A percentile compares a stretch with the other conserved stretches of the same genome.
Evolutionary conservation across 2,113 vertebrate genomes (phyloP).

Genomic region (Myanophis thanlyinensis): DNA sequence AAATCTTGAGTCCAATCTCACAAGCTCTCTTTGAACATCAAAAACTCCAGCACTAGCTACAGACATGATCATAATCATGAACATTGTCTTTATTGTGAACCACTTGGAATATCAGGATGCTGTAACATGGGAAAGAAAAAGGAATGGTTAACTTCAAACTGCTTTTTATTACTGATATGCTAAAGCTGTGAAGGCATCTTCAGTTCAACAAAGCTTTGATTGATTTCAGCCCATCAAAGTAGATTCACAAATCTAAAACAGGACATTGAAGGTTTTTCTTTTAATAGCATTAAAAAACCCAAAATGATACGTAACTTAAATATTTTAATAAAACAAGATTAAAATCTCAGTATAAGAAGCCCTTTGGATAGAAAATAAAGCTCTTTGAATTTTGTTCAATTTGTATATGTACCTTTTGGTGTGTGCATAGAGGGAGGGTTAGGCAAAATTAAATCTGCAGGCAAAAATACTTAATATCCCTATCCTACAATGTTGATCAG

Average conservation of each 20-base stretch:
- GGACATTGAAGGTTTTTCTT: neutral
- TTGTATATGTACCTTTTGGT: neutral
- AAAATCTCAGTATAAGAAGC: neutral
- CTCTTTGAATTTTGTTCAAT: neutral
- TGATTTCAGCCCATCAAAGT: neutral
- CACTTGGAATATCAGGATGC: neutral
- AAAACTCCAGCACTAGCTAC: neutral
- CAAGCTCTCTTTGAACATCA: neutral
- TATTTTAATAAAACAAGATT: neutral
- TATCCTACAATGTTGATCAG: neutral
- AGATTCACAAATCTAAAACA: neutral
- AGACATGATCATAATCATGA: neutral
- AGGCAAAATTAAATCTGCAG: neutral
- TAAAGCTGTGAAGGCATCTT: neutral
- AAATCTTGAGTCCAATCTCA: neutral
- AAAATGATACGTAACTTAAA: neutral
- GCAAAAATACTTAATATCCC: neutral
- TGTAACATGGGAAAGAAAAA: neutral
- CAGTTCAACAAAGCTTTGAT: neutral
- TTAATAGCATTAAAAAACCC: neutral
- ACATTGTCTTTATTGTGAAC: neutral
- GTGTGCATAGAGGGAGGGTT: accelerated
- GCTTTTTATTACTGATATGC: neutral
- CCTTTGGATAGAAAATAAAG: neutral
- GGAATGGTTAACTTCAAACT: neutral